A percentile compares a stretch with the other conserved stretches of the same genome.
Evolutionary conservation across 2,797 vertebrate genomes (phyloP).

Genomic region (Myotis daubentonii): DNA sequence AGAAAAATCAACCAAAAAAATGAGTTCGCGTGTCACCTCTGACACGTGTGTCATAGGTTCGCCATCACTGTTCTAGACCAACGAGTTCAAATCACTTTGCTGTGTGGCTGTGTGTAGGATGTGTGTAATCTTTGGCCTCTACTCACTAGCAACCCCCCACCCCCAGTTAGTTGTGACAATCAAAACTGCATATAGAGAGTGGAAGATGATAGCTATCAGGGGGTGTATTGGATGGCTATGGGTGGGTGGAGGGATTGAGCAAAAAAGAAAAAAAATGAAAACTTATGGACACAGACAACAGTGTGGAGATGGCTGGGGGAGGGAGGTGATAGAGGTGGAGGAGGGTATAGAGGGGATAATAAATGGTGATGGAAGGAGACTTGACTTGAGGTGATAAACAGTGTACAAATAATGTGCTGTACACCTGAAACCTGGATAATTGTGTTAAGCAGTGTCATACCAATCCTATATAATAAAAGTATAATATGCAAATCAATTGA

Average conservation of each 20-base stretch:
- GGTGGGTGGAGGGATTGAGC: neutral
- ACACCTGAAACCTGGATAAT: neutral
- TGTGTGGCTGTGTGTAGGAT: neutral
- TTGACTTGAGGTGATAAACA: neutral
- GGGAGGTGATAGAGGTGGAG: neutral
- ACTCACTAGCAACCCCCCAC: neutral
- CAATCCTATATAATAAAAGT: neutral
- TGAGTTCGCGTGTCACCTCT: no score
- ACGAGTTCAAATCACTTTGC: neutral
- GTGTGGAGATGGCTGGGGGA: neutral
- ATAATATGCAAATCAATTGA: no score
- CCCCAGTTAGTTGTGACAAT: neutral
- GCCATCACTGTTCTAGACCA: neutral
- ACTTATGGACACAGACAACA: neutral
- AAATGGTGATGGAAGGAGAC: neutral
- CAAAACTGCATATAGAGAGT: neutral
- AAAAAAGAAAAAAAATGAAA: neutral
- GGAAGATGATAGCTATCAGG: neutral
- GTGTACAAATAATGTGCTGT: neutral
- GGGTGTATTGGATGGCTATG: neutral
- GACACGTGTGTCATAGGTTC: no score
- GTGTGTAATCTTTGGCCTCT: neutral
- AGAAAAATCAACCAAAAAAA: no score
- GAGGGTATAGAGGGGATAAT: neutral
- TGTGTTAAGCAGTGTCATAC: neutral